Conservation (phyloP, 2,113 vertebrate genomes). For the Xiphorhynchus elegans region DNA sequence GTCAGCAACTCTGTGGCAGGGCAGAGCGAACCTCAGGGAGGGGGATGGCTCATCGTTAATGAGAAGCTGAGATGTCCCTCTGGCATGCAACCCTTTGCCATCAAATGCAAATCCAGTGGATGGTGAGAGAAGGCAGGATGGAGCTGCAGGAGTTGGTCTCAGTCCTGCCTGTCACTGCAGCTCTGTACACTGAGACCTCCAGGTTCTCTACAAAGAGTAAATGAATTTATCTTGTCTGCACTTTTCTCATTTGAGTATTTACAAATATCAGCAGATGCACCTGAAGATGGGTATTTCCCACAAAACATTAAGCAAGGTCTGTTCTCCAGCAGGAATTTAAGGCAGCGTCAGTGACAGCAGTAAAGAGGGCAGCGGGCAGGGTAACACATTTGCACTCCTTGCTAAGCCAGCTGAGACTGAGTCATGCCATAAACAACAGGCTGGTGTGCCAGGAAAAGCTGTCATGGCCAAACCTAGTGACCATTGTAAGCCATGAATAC, state of each 20-base stretch:
- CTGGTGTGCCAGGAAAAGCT: slow-evolving; percentile 53
- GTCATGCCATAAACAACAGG: slow-evolving; percentile 38
- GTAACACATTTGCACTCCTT: not conserved
- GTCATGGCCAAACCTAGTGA: slow-evolving; percentile 26
- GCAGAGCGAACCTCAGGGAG: not conserved
- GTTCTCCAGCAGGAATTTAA: not conserved
- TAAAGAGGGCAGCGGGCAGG: not conserved
- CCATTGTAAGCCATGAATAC: slow-evolving; percentile 29
- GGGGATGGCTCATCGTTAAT: not conserved
- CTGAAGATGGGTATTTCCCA: not conserved
- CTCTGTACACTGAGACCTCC: not conserved
- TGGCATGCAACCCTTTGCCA: not conserved
- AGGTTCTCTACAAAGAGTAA: not conserved
- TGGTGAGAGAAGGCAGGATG: not conserved
- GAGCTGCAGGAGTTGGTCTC: not conserved
- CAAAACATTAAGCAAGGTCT: not conserved
- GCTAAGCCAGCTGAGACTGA: slow-evolving; percentile 53
- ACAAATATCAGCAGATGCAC: not conserved
- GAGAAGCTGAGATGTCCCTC: slow-evolving; percentile 22
- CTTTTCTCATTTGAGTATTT: not conserved
- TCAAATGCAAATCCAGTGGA: not conserved
- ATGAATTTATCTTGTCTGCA: not conserved
- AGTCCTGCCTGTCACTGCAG: not conserved
- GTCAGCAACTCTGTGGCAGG: slow-evolving; percentile 18
- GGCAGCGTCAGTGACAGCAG: not conserved